Conservation (phyloP, 1,140 invertebrate genomes). For the Brachionus koreanus region DNA sequence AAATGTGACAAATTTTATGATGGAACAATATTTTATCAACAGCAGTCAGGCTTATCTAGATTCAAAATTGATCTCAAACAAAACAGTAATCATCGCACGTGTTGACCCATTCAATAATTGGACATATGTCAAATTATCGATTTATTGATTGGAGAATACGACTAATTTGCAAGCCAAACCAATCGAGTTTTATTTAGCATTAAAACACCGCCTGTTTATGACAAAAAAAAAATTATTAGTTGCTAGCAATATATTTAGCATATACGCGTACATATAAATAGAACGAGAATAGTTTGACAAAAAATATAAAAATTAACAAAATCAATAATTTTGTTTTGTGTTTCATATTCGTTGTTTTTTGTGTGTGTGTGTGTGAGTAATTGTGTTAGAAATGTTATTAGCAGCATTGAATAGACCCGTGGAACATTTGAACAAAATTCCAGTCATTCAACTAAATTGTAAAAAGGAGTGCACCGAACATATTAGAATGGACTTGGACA, state of each 20-base stretch:
- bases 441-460: neutral
- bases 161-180: neutral
- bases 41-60: neutral
- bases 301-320: neutral
- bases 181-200: neutral
- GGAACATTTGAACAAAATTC: neutral
- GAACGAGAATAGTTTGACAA: neutral
- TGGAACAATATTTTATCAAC: neutral
- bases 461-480: neutral
- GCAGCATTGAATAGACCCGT: constrained; percentile 10
- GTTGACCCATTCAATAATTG: neutral
- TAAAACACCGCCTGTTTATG: neutral
- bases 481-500: neutral
- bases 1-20: constrained; percentile 2
- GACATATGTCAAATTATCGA: constrained; percentile 29
- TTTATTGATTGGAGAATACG: constrained; percentile 25
- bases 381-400: neutral
- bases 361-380: constrained; percentile 1
- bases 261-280: neutral
- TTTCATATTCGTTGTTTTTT: neutral
- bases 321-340: neutral
- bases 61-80: neutral
- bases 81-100: constrained; percentile 31
- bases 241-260: neutral
- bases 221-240: constrained; percentile 18